Conservation (phyloP, 2,888 invertebrate species). For the Melanostoma mellinum region DNA sequence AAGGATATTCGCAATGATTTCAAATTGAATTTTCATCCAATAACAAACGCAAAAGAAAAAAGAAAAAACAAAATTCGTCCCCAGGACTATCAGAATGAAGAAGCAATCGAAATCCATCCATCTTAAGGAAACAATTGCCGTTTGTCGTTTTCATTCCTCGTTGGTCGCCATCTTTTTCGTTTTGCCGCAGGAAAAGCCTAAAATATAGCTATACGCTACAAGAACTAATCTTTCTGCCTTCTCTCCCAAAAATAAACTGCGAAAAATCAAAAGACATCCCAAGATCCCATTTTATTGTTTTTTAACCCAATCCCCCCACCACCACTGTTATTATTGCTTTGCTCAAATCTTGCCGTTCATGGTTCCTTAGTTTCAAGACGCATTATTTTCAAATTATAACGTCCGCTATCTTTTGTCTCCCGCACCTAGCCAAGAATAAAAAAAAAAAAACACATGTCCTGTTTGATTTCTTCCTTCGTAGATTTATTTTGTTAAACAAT, state of each 20-base stretch:
- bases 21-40: conserved; percentile 71
- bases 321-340: conserved; percentile 34
- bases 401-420: neutral
- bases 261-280: conserved; percentile 36
- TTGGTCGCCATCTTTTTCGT: conserved; percentile 5
- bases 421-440: conserved; percentile 6
- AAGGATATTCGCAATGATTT: conserved; percentile 64
- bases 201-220: conserved; percentile 51
- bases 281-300: conserved; percentile 58
- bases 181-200: conserved; percentile 26
- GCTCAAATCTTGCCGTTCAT: conserved; percentile 22
- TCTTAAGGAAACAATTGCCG: conserved; percentile 37
- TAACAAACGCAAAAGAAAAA: conserved; percentile 69
- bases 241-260: neutral
- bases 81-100: conserved; percentile 11
- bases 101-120: conserved; percentile 44
- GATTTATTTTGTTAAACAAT: conserved; percentile 60
- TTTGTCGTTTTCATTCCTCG: conserved; percentile 29
- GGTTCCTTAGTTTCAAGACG: conserved; percentile 47
- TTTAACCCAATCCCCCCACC: conserved; percentile 33
- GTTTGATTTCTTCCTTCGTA: conserved; percentile 47
- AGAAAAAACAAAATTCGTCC: conserved; percentile 68
- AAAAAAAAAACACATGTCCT: conserved; percentile 67
- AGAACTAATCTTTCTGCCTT: conserved; percentile 55
- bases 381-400: conserved; percentile 71